A percentile compares a stretch with the other conserved stretches of the same genome.
Conservation (phyloP, 2,113 vertebrate genomes). For the Pollimyrus isidori region DNA sequence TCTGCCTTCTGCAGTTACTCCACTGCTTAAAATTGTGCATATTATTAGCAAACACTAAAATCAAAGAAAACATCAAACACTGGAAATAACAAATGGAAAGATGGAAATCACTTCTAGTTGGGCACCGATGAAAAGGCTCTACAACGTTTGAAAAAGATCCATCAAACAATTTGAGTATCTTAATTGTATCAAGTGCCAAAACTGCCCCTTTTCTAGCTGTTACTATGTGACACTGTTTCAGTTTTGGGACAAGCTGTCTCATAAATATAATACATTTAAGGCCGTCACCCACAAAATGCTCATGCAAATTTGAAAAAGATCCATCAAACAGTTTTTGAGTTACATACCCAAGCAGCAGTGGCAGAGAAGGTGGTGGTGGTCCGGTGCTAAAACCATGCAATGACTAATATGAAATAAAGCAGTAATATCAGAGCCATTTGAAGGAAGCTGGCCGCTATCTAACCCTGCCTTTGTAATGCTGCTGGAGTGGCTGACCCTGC, state of each 20-base stretch:
- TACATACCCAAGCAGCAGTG: neutral
- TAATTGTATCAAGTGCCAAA: neutral
- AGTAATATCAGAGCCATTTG: neutral
- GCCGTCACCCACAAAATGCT: neutral
- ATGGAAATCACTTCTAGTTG: neutral
- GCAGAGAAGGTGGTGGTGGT: neutral
- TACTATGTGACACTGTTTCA: neutral
- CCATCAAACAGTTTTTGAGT: neutral
- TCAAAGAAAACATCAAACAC: too few relatives aligned
- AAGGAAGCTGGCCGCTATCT: neutral
- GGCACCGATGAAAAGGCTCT: neutral
- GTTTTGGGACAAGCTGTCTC: neutral
- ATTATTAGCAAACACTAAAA: too few relatives aligned
- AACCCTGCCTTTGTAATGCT: neutral
- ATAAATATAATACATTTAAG: neutral
- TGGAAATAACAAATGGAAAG: too few relatives aligned
- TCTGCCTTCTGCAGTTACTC: too few relatives aligned
- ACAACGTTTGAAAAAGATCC: neutral
- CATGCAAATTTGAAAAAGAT: neutral
- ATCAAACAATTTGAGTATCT: neutral
- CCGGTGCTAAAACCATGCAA: neutral
- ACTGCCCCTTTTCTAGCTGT: neutral
- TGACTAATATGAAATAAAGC: neutral
- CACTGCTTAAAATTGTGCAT: too few relatives aligned
- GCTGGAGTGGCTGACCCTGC: neutral